Evolutionary conservation across 2,797 vertebrate genomes (phyloP).

Genomic region (Cygnus olor): DNA sequence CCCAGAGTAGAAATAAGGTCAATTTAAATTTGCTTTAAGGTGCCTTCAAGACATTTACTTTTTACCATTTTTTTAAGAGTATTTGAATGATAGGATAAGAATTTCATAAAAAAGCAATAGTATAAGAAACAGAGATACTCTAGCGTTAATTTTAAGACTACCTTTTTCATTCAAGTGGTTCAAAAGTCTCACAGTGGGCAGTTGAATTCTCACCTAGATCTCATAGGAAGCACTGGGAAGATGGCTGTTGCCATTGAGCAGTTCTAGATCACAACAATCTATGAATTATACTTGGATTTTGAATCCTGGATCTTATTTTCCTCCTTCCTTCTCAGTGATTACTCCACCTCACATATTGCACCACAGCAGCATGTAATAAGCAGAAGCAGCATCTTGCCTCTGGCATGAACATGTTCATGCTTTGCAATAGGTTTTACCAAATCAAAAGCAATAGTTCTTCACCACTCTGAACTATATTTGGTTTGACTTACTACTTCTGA

Average conservation of each 20-base stretch:
- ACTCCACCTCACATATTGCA: background rate
- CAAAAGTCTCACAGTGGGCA: background rate
- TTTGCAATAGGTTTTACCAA: background rate
- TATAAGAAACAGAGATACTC: background rate
- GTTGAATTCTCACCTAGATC: background rate
- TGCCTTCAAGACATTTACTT: background rate
- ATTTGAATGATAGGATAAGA: background rate
- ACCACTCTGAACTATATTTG: background rate
- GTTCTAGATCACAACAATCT: background rate
- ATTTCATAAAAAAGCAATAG: background rate
- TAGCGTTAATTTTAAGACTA: background rate
- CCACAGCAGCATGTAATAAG: background rate
- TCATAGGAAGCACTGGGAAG: background rate
- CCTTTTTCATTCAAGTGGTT: background rate
- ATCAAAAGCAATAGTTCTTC: background rate
- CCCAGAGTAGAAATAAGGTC: no score
- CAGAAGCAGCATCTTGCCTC: background rate
- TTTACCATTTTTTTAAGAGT: background rate
- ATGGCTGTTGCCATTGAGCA: background rate
- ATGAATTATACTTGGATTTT: background rate
- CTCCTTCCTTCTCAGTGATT: background rate
- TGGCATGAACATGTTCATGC: background rate
- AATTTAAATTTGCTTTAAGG: no score
- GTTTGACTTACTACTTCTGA: background rate
- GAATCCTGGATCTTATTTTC: background rate